Conservation (phyloP, 2,113 vertebrate species). For the Pantherophis guttatus region DNA sequence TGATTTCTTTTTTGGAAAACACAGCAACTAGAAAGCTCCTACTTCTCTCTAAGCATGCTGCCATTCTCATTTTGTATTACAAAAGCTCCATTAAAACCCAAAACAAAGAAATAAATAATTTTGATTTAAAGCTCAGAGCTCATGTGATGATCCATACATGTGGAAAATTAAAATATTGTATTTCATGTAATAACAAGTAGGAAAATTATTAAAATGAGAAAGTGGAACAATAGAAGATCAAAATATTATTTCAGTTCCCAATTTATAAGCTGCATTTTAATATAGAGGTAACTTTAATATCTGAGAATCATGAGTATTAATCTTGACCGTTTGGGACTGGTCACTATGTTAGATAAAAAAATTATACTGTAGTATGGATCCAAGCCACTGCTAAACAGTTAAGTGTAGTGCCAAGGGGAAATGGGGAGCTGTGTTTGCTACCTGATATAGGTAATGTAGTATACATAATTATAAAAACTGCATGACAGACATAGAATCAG, state of each 20-base stretch:
- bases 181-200: neutral
- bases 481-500: neutral
- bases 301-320: neutral
- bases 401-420: neutral
- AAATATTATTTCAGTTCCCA: neutral
- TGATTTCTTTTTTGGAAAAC: constrained; percentile 66
- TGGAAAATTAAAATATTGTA: neutral
- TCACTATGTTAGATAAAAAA: neutral
- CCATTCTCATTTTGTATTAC: neutral
- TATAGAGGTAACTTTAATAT: neutral
- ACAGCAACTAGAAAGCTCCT: constrained; percentile 2
- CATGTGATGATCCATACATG: rapidly evolving
- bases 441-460: neutral
- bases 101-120: neutral
- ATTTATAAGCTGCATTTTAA: neutral
- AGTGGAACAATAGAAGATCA: neutral
- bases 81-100: neutral
- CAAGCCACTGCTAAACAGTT: neutral
- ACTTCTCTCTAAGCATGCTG: neutral
- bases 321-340: neutral
- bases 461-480: neutral
- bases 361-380: neutral
- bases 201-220: constrained; percentile 1
- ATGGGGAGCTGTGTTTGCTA: neutral
- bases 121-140: neutral